Percentiles rank a stretch among this genome's conserved stretches.
Evolutionary conservation across 2,797 vertebrate species (phyloP).

Genomic region (Chelon labrosus): DNA sequence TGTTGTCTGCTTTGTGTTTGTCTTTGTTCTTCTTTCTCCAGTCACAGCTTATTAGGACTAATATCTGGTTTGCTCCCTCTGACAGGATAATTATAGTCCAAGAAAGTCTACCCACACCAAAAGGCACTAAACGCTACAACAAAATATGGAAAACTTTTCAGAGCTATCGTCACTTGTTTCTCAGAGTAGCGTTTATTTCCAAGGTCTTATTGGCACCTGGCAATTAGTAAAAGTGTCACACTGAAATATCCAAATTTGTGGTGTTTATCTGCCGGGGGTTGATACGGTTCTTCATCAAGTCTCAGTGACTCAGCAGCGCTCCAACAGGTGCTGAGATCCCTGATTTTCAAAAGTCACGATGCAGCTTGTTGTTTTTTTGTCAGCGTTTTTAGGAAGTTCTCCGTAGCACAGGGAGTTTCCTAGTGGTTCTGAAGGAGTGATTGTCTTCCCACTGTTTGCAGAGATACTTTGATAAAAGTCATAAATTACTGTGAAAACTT

Average conservation of each 20-base stretch:
- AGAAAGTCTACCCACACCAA: conserved; percentile 14
- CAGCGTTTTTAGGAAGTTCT: conserved; percentile 1
- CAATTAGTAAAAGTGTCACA: conserved; percentile 20
- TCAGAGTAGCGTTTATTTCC: conserved; percentile 1
- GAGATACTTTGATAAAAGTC: no score
- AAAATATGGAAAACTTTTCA: not conserved
- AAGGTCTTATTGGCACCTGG: conserved; percentile 12
- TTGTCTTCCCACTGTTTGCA: not conserved
- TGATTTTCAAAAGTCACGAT: conserved; percentile 37
- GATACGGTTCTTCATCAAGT: conserved; percentile 44
- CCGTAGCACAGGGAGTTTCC: not conserved
- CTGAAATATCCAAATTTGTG: not conserved
- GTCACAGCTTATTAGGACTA: not conserved
- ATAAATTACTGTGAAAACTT: no score
- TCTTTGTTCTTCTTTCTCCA: not conserved
- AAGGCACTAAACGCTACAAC: no score
- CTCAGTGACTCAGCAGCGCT: conserved; percentile 26
- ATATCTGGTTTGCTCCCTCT: conserved; percentile 26
- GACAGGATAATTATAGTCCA: conserved; percentile 27
- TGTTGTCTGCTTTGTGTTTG: not conserved
- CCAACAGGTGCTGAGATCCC: conserved; percentile 42
- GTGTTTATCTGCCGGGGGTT: conserved; percentile 45
- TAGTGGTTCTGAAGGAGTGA: not conserved
- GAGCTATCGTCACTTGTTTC: not conserved
- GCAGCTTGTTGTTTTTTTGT: conserved; percentile 15